Base-by-base conservation (phyloP, 2,888 invertebrate genomes). In the Onchidella celtica region DNA sequence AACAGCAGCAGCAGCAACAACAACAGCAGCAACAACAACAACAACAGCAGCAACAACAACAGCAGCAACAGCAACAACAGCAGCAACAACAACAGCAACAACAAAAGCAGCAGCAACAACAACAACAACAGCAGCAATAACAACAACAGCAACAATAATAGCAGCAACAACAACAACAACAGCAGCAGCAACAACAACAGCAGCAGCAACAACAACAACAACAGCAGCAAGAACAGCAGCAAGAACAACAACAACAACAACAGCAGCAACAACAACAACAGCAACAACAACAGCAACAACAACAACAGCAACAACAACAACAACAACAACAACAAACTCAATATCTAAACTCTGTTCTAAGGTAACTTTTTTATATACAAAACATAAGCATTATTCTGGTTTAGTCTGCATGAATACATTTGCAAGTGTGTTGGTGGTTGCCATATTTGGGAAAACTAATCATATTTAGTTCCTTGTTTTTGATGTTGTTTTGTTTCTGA, bases 151-250 rank as follows among this genome's bases (percentile, higher is more conserved):
- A 36, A 69, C 38, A 32, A 69, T 36, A 69, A 69, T 36, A 32
- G 34, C 69, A 69, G 34, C 69, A 21, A 69, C 69, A 69, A 69
- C 69, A 32, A 69, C 69, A 69, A 69, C 69, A 32, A 69, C 69
- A 36, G 34, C 69, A 63, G 24, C 63, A 21, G 24, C 63, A 63
- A 63, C 63, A 21, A 63, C 63, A 63, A 63, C 63, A 21, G 24
- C 63, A 63, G 24, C 63, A 21, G 24, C 63, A 21, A 63, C 63
- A 63, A 63, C 63, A 21, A 63, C 63, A 63, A 63, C 63, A 9
- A 63, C 63, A 21, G 24, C 63, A 63, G 24, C 63, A 21, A 63
- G 17, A 63, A 63, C 63, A 21, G 24, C 63, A 63, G 24, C 63
- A 21, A 63, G 17, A 63, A 63, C 63, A 63, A 63, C 63, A 21